Conservation (phyloP, 2,888 invertebrate genomes). For the Dioctria rufipes region DNA sequence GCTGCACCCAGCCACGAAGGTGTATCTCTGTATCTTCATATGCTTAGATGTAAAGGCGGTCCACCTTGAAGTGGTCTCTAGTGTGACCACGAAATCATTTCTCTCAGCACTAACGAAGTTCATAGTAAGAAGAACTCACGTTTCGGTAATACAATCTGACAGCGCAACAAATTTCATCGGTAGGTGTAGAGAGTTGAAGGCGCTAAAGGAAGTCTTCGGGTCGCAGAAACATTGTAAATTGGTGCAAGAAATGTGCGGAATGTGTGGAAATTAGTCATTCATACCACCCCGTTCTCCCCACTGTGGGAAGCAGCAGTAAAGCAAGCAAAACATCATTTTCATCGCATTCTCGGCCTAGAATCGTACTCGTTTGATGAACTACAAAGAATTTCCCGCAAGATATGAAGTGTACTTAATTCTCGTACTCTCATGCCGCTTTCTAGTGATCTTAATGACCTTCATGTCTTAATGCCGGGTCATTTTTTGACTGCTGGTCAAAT, state of each 20-base stretch:
- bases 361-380: too few relatives aligned
- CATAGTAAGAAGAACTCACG: too few relatives aligned
- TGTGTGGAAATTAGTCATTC: not conserved
- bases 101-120: too few relatives aligned
- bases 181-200: not conserved
- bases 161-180: not conserved
- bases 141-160: too few relatives aligned
- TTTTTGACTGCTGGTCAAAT: not conserved
- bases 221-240: not conserved
- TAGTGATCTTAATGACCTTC: not conserved
- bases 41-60: too few relatives aligned
- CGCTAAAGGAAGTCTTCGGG: not conserved
- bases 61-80: too few relatives aligned
- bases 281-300: not conserved
- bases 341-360: not conserved
- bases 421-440: not conserved
- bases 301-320: too few relatives aligned
- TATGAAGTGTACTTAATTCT: not conserved
- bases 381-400: not conserved
- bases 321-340: not conserved
- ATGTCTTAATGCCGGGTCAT: not conserved
- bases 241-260: not conserved
- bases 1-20: too few relatives aligned
- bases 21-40: too few relatives aligned
- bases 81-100: too few relatives aligned